Base-by-base conservation (phyloP, 2,797 vertebrate species). In the Delichon dasypus region DNA sequence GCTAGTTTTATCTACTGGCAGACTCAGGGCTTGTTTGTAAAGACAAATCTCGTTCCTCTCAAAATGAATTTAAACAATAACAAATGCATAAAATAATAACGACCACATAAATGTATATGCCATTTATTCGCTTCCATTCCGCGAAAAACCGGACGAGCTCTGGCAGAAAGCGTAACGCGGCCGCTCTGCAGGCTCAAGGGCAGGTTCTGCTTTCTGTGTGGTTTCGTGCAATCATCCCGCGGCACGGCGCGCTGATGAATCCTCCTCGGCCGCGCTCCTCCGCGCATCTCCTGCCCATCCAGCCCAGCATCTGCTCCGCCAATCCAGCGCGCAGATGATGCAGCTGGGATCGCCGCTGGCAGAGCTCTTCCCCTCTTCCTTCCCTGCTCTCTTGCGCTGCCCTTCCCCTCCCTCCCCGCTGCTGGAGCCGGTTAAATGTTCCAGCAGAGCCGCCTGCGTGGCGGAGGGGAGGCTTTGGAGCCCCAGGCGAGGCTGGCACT, bases 281-380 rank as follows among this genome's bases (percentile, higher is more conserved):
- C 91, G 89, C 87, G 54, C 81, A 10, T 66, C 92, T 90, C 90
- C 93, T 68, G n/a, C 51, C n/a, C 74, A 42, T 68, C 30, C 47
- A 10, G n/a, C 73, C 51, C 65, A 93, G 73, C 96, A 97, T 87
- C 96, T 96, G 97, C 61, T 75, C 55, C 29, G 57, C 26, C 72
- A 79, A 12, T 8, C 1, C 40, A 62, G 5, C 36, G 1, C 16
- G 67, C 84, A 79, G 95, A 70, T 40, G 88, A 71, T 83, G 85
- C 92, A 95, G 93, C 94, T 96, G 93, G 45, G 84, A 62, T 36
- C 57, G 87, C 92, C 17, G 8, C 47, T 68, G 90, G 86, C 86
- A 50, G 48, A 72, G 58, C 10, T 16, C 27, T 83, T 90, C 66
- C 65, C 79, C 72, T 19, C 0, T 38, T 38, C 38, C 38, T 38